Conservation (phyloP, 2,888 invertebrate genomes). For the Leucozona laternaria region DNA sequence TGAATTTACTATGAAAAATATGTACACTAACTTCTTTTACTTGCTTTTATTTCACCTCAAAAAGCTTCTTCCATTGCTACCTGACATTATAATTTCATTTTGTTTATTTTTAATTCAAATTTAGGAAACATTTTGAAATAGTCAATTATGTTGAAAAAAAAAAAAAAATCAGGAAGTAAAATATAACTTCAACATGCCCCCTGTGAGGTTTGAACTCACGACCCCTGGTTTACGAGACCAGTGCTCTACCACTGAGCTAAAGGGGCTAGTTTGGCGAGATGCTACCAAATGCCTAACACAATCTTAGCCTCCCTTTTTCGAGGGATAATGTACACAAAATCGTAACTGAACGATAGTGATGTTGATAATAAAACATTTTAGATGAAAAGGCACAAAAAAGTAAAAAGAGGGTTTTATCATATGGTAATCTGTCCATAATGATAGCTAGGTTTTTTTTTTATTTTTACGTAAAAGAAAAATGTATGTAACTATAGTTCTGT, state of each 20-base stretch:
- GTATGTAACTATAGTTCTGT: too few relatives aligned
- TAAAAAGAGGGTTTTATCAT: background rate
- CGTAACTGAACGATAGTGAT: background rate
- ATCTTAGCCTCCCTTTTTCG: constrained; percentile 38
- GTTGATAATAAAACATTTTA: background rate
- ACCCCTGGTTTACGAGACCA: constrained; percentile 82
- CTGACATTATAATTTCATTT: background rate
- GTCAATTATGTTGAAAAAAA: constrained; percentile 6
- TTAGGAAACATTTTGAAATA: background rate
- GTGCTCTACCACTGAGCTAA: constrained; percentile 82
- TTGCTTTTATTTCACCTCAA: too few relatives aligned
- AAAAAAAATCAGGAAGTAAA: constrained; percentile 20
- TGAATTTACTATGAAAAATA: too few relatives aligned
- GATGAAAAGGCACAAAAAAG: background rate
- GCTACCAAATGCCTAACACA: constrained; percentile 57
- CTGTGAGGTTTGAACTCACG: constrained; percentile 82
- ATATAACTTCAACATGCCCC: constrained; percentile 76
- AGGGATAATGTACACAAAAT: constrained; percentile 42
- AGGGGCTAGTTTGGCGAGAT: constrained; percentile 77
- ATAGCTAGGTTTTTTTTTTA: too few relatives aligned
- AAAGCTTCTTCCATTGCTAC: too few relatives aligned
- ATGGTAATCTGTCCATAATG: too few relatives aligned
- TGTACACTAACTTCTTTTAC: too few relatives aligned
- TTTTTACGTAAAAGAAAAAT: too few relatives aligned
- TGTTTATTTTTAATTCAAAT: background rate